Percentiles rank a stretch among this genome's conserved stretches.
phyloP scores from a whole-genome alignment of 2,113 vertebrate species.

The Actinemys pallida region DNA sequence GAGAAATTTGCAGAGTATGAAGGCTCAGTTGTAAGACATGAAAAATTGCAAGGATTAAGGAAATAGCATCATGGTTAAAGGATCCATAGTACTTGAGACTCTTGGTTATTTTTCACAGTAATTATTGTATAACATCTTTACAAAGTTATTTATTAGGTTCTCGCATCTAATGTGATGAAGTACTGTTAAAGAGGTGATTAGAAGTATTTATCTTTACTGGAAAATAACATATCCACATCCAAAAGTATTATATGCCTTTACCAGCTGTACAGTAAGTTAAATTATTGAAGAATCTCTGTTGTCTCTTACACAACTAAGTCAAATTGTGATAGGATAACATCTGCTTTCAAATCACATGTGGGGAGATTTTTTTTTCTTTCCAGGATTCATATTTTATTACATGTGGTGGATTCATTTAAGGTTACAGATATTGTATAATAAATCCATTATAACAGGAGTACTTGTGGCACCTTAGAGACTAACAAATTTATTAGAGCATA shows the following conservation, averaged over 20 bases:
- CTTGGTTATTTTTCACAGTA: neutral
- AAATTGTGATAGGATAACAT: neutral
- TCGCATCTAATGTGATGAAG: neutral
- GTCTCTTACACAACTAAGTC: neutral
- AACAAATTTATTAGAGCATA: too few species aligned
- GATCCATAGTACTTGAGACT: neutral
- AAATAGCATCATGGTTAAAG: neutral
- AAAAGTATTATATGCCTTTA: neutral
- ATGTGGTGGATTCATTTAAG: neutral
- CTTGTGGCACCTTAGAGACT: too few species aligned
- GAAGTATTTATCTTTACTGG: neutral
- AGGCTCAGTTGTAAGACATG: neutral
- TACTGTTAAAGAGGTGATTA: neutral
- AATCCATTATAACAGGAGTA: neutral
- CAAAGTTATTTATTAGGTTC: constrained; percentile 11
- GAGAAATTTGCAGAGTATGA: neutral
- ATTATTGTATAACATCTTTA: neutral
- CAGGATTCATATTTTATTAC: neutral
- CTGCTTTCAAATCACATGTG: neutral
- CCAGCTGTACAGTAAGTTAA: neutral
- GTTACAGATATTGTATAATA: neutral
- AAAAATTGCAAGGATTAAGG: neutral
- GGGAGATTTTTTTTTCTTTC: neutral
- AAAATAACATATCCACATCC: neutral
- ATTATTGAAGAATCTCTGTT: neutral